A percentile compares a stretch with the other conserved stretches of the same genome.
phyloP scores from a whole-genome alignment of 2,113 vertebrate species.

The Pollimyrus isidori region DNA sequence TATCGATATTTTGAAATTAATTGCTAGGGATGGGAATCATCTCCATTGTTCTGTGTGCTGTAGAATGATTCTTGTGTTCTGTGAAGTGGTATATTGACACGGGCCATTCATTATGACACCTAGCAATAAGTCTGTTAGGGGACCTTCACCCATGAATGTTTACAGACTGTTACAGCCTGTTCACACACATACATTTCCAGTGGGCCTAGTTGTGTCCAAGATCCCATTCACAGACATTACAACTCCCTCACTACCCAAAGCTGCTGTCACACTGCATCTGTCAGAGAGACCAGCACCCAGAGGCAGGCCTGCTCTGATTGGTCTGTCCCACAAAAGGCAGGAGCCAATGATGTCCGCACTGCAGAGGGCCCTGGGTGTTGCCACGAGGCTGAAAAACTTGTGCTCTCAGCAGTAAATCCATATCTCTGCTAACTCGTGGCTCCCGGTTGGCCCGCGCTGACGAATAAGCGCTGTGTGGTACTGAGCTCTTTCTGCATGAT shows the following conservation, averaged over 20 bases:
- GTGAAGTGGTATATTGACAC: background rate
- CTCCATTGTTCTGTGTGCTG: background rate
- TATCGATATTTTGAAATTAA: background rate
- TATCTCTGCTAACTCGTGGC: constrained; percentile 46
- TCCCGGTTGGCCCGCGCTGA: constrained; percentile 27
- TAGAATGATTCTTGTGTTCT: background rate
- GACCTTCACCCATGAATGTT: background rate
- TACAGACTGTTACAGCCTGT: background rate
- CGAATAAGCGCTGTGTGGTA: constrained; percentile 42
- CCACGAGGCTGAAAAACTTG: background rate
- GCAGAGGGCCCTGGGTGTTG: background rate
- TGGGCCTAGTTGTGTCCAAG: background rate
- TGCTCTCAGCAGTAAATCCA: constrained; percentile 50
- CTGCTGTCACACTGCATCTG: constrained; percentile 14
- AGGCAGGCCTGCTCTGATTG: background rate
- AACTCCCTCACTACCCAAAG: background rate
- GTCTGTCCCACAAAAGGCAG: background rate
- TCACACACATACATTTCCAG: background rate
- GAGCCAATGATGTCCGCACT: background rate
- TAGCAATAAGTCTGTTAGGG: background rate
- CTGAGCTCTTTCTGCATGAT: constrained; percentile 68
- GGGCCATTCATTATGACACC: background rate
- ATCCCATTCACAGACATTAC: background rate
- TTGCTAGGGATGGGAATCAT: background rate
- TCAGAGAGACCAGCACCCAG: background rate